Evolutionary conservation across 2,113 vertebrate species (phyloP).

Genomic region (Rattus rattus): DNA sequence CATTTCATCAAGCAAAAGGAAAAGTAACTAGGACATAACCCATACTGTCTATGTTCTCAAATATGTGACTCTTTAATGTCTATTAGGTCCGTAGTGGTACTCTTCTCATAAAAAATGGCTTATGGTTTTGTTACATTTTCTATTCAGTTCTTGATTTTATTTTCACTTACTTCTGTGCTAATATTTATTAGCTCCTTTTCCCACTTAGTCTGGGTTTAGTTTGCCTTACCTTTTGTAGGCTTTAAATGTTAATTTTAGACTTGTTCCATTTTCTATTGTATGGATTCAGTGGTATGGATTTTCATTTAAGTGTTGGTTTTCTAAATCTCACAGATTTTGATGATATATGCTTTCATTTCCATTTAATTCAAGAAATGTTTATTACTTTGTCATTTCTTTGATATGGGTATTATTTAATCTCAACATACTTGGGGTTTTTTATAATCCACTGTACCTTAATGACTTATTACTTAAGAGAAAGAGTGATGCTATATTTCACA

Average conservation of each 20-base stretch:
- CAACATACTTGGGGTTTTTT: background rate
- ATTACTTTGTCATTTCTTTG: background rate
- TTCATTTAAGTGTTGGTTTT: background rate
- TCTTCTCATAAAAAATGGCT: background rate
- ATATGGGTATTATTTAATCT: background rate
- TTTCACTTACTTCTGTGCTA: background rate
- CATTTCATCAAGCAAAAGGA: background rate
- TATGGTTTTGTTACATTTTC: background rate
- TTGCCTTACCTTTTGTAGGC: background rate
- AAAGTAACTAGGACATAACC: background rate
- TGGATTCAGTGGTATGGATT: background rate
- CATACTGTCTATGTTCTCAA: background rate
- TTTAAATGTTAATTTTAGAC: background rate
- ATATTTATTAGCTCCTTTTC: background rate
- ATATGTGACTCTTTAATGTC: background rate
- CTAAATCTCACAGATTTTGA: background rate
- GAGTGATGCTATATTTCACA: background rate
- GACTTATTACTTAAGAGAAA: background rate
- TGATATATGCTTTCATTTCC: background rate
- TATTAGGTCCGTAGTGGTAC: background rate
- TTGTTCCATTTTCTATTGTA: background rate
- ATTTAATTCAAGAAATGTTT: background rate
- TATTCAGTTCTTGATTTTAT: background rate
- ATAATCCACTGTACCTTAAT: background rate
- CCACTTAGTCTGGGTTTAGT: background rate